Base-by-base conservation (phyloP, 2,113 vertebrate genomes). In the Pampusana beccarii region DNA sequence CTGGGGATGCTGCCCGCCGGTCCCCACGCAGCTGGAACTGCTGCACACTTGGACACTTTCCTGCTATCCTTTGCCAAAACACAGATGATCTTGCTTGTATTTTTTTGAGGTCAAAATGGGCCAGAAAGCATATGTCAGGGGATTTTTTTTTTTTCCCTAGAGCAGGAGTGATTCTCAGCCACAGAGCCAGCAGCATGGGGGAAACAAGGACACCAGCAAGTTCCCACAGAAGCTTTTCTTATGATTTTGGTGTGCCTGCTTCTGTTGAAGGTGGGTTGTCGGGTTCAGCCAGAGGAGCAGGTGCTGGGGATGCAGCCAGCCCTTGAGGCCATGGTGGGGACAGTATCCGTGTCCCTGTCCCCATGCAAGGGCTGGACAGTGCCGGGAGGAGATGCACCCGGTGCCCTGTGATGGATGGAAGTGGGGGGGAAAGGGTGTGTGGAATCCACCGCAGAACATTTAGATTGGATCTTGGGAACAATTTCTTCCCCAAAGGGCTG, bases 11-110 rank as follows among this genome's bases (percentile, higher is more conserved):
- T 31, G 53, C 51, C 24, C 10, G 16, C 34, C 0, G 1, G 62
- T 72, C 48, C 53, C 34, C 11, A 3, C 0, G 0, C 0, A 1
- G 21, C 57, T 42, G 82, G 74, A 79, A 57, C 28, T 48, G 34
- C 70, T 69, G 34, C 0, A 1, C 48, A 44, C 46, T 69, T 18
- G 40, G 70, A 53, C 6, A 1, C 1, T 0, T 42, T 40, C 67
- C 3, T 10, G 6, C 13, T 36, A 0, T 24, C 34, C 73, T 82
- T 62, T 75, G 53, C 74, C 84, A 83, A 75, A 69, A 65, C 10
- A 24, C 13, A 53, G 17, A 18, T 62, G n/a, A 50, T 34, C 46
- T 69, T 46, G 11, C 44, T 85, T 42, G 9, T 42, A 6, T 17
- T 54, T 86, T 75, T 24, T 57, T 44, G 85, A 82, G 70, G 79